Conservation (phyloP, 2,888 invertebrate species). For the Drosophila eohydei region DNA sequence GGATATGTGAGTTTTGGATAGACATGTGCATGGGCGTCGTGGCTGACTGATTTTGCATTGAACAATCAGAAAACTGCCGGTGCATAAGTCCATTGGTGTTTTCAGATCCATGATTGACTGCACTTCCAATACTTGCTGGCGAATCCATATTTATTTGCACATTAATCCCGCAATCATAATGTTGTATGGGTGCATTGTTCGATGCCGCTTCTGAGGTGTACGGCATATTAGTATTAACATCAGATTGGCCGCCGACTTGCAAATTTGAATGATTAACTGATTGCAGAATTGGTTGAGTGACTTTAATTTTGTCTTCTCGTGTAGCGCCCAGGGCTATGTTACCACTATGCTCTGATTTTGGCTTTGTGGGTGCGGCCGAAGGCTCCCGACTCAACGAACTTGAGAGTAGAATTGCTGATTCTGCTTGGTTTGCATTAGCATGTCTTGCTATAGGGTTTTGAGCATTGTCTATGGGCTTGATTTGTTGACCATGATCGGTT, state of each 20-base stretch:
- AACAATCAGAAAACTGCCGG: slow-evolving; percentile 88
- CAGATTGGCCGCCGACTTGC: slow-evolving; percentile 75
- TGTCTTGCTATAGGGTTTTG: slow-evolving; percentile 60
- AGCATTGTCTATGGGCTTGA: slow-evolving; percentile 62
- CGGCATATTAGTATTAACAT: slow-evolving; percentile 85
- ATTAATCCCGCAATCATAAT: slow-evolving; percentile 92
- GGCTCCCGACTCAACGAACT: slow-evolving; percentile 48
- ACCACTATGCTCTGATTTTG: slow-evolving; percentile 67
- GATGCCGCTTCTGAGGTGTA: slow-evolving; percentile 94
- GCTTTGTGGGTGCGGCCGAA: slow-evolving; percentile 54
- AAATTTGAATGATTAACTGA: slow-evolving; percentile 46
- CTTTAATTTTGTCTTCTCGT: slow-evolving; percentile 69
- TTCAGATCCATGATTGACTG: slow-evolving; percentile 91
- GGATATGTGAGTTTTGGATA: slow-evolving; percentile 88
- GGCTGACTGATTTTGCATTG: slow-evolving; percentile 88
- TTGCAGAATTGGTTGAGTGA: slow-evolving; percentile 48
- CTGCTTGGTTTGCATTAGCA: slow-evolving; percentile 50
- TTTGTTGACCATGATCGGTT: slow-evolving; percentile 67
- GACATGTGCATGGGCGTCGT: slow-evolving; percentile 86
- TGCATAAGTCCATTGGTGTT: slow-evolving; percentile 87
- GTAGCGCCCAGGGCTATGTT: slow-evolving; percentile 48
- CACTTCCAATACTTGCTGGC: slow-evolving; percentile 94
- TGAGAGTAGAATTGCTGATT: slow-evolving; percentile 52
- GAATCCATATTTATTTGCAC: slow-evolving; percentile 95
- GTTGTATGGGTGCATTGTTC: slow-evolving; percentile 89